Evolutionary conservation across 2,888 invertebrate species (phyloP).

Genomic region (Cartodere bifasciata): DNA sequence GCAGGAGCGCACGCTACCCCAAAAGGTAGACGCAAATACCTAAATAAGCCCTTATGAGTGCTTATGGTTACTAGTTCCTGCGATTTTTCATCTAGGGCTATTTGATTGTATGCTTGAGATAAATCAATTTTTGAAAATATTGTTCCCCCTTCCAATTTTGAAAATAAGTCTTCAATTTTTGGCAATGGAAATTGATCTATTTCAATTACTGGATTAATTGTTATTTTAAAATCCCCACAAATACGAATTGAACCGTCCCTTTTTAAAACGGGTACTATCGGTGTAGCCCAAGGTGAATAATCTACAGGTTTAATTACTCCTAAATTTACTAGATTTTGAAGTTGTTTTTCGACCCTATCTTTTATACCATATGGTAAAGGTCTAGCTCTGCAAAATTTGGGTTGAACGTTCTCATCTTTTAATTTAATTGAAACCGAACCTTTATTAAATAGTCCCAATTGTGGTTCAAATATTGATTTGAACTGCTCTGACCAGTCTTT

Average conservation of each 20-base stretch:
- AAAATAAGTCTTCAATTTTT: slow-evolving; percentile 18
- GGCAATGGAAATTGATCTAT: slow-evolving; percentile 20
- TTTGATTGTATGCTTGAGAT: slow-evolving; percentile 13
- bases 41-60: slow-evolving; percentile 21
- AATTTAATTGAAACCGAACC: slow-evolving; percentile 5
- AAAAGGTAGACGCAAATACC: slow-evolving; percentile 20
- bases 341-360: slow-evolving; percentile 8
- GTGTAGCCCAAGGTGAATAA: slow-evolving; percentile 10
- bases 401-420: slow-evolving; percentile 6
- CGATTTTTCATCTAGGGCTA: slow-evolving; percentile 12
- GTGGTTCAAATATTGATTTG: slow-evolving; percentile 8
- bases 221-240: slow-evolving; percentile 17
- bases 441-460: slow-evolving; percentile 11
- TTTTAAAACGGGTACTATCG: slow-evolving; percentile 13
- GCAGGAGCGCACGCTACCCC: slow-evolving; percentile 24
- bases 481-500: slow-evolving; percentile 7
- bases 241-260: slow-evolving; percentile 11
- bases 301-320: slow-evolving; percentile 12
- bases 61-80: slow-evolving; percentile 19
- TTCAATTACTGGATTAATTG: slow-evolving; percentile 18
- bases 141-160: slow-evolving; percentile 16
- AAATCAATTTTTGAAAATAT: slow-evolving; percentile 19
- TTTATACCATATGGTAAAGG: slow-evolving; percentile 6
- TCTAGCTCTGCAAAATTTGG: slow-evolving; percentile 7
- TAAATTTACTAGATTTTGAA: slow-evolving; percentile 10